phyloP scores from a whole-genome alignment of 1,140 invertebrate species.

The Sesamia nonagrioides region DNA sequence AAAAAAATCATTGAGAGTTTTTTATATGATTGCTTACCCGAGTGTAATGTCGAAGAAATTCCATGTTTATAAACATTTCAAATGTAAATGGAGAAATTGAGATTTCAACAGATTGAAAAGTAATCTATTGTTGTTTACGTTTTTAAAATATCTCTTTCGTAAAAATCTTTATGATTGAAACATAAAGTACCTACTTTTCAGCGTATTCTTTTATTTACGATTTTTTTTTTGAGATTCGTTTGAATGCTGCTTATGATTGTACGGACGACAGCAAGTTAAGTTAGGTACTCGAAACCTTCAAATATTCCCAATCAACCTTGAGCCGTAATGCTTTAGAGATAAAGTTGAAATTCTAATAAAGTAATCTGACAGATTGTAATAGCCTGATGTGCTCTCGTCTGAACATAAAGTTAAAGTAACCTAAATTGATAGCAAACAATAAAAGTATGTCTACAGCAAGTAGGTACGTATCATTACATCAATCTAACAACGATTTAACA shows the following conservation, averaged over 20 bases:
- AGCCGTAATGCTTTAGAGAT: no score
- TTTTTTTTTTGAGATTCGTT: background rate
- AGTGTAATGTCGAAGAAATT: slow-evolving; percentile 6
- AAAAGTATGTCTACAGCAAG: no score
- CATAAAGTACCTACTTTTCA: background rate
- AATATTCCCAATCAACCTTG: no score
- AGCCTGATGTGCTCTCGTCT: no score
- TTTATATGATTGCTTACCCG: slow-evolving; percentile 33
- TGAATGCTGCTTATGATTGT: no score
- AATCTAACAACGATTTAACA: no score
- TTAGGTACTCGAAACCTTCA: no score
- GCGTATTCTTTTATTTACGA: background rate
- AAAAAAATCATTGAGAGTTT: slow-evolving; percentile 4
- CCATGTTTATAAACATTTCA: slow-evolving; percentile 28
- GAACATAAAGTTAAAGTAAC: no score
- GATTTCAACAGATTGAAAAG: slow-evolving; percentile 13
- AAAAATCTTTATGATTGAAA: background rate
- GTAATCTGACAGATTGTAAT: no score
- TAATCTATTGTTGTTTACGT: slow-evolving; percentile 19
- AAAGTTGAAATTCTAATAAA: no score
- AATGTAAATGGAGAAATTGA: slow-evolving; percentile 34
- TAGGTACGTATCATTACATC: no score
- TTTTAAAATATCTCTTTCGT: background rate
- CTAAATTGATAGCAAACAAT: background rate
- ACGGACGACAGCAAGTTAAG: no score